Evolutionary conservation across 2,797 vertebrate species (phyloP).

Genomic region (Malacoctenus gilli): DNA sequence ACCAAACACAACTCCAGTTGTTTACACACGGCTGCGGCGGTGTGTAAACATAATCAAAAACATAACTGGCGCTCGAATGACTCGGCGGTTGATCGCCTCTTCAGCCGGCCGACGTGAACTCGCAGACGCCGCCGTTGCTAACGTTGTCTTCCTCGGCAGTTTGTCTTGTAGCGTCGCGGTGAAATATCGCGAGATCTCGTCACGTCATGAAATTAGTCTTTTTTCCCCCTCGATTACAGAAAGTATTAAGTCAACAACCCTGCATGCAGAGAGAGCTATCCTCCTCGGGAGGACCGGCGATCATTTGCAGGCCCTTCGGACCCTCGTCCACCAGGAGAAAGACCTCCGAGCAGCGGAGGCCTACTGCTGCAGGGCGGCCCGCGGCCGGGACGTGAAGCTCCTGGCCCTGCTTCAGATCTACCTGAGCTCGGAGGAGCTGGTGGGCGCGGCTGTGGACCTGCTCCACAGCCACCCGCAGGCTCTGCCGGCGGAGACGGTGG

Average conservation of each 20-base stretch:
- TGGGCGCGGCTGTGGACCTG: constrained; percentile 62
- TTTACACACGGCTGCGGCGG: too few species aligned
- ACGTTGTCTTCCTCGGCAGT: too few species aligned
- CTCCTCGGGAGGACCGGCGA: constrained; percentile 66
- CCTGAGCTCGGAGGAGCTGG: constrained; percentile 46
- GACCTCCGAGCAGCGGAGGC: constrained; percentile 68
- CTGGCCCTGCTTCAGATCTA: constrained; percentile 70
- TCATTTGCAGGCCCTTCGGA: constrained; percentile 68
- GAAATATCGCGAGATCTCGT: too few species aligned
- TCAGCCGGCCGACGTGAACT: too few species aligned
- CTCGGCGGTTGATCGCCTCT: too few species aligned
- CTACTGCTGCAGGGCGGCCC: constrained; percentile 71
- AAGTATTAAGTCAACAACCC: constrained; percentile 56
- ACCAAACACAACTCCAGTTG: too few species aligned
- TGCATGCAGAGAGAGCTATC: constrained; percentile 73
- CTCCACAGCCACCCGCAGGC: constrained; percentile 62
- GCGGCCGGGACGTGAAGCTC: constrained; percentile 50
- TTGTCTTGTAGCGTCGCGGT: too few species aligned
- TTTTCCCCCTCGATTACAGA: constrained; percentile 53
- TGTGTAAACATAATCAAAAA: too few species aligned
- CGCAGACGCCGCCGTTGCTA: too few species aligned
- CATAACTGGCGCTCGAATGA: too few species aligned
- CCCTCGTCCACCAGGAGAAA: constrained; percentile 64
- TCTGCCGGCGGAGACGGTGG: constrained; percentile 58
- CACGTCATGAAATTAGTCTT: too few species aligned